phyloP scores from a whole-genome alignment of 2,113 vertebrate species.

The Cavia aperea region DNA sequence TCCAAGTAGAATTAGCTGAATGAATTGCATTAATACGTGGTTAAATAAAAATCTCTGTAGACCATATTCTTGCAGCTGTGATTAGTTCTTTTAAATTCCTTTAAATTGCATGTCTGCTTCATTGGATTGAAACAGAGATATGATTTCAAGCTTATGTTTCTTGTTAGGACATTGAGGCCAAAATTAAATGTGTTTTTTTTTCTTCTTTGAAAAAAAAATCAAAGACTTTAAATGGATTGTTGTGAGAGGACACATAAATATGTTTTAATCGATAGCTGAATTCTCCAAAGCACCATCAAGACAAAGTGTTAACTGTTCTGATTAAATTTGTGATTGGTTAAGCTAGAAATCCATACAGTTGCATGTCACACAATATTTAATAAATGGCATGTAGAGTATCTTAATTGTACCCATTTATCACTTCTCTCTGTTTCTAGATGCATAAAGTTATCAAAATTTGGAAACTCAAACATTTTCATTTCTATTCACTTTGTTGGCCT shows the following conservation, averaged over 20 bases:
- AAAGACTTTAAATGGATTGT: conserved; percentile 60
- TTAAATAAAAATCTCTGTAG: conserved; percentile 54
- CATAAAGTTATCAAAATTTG: conserved; percentile 55
- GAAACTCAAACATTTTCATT: conserved; percentile 43
- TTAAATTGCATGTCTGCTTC: conserved; percentile 57
- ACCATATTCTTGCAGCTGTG: conserved; percentile 44
- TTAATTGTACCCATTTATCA: conserved; percentile 60
- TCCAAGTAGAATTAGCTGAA: conserved; percentile 48
- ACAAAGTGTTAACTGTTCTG: conserved; percentile 58
- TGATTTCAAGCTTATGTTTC: conserved; percentile 65
- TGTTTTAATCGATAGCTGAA: conserved; percentile 54
- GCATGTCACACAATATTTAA: conserved; percentile 56
- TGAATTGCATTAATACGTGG: conserved; percentile 51
- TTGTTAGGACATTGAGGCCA: conserved; percentile 50
- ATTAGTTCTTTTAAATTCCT: conserved; percentile 62
- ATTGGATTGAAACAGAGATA: conserved; percentile 54
- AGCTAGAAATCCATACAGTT: conserved; percentile 55
- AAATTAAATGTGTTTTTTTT: conserved; percentile 43
- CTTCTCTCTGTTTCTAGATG: conserved; percentile 47
- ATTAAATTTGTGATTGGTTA: conserved; percentile 60
- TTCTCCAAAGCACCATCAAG: conserved; percentile 61
- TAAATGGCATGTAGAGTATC: conserved; percentile 42
- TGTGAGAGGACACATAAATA: conserved; percentile 57
- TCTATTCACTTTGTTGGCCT: not conserved
- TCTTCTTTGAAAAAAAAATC: conserved; percentile 53